A percentile compares a stretch with the other conserved stretches of the same genome.
These are phyloP conservation scores for Pycnonotus jocosus DNA, from an alignment of 2,113 vertebrate species.

Conservation along the genomic window DNA sequence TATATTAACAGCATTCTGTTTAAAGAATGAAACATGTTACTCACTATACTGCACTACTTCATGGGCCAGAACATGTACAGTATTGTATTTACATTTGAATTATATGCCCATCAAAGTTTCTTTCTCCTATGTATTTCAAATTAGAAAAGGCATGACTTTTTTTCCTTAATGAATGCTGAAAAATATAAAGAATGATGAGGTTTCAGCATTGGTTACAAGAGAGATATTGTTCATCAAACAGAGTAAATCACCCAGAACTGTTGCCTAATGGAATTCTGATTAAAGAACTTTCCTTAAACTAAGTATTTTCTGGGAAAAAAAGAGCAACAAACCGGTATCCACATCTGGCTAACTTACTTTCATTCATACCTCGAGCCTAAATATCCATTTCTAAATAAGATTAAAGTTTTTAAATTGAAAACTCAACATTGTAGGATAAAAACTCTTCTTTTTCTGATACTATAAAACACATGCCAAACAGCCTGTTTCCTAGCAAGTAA, in stretches of 20 bases:
- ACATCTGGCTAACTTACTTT: not conserved
- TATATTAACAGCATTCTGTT: not conserved
- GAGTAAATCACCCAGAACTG: not conserved
- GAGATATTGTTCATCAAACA: not conserved
- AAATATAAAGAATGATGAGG: not conserved
- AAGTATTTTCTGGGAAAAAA: not conserved
- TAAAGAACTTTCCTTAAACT: not conserved
- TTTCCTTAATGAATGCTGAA: not conserved
- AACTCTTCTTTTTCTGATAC: not conserved
- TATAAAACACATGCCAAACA: not conserved
- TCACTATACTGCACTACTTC: not conserved
- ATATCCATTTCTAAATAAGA: not conserved
- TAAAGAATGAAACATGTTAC: not conserved
- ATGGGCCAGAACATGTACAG: not conserved
- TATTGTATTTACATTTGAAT: not conserved
- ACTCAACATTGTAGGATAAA: not conserved
- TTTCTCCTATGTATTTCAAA: not conserved
- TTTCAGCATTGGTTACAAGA: not conserved
- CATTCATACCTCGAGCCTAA: slow-evolving; percentile 23
- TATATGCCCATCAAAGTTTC: not conserved
- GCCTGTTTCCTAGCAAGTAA: not conserved
- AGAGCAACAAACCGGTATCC: not conserved
- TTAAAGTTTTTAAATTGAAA: slow-evolving; percentile 17
- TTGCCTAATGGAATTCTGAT: not conserved
- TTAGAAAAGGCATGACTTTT: not conserved